These are phyloP conservation scores for Podarcis lilfordi DNA, from an alignment of 2,797 vertebrate species.

Conservation along the genomic window DNA sequence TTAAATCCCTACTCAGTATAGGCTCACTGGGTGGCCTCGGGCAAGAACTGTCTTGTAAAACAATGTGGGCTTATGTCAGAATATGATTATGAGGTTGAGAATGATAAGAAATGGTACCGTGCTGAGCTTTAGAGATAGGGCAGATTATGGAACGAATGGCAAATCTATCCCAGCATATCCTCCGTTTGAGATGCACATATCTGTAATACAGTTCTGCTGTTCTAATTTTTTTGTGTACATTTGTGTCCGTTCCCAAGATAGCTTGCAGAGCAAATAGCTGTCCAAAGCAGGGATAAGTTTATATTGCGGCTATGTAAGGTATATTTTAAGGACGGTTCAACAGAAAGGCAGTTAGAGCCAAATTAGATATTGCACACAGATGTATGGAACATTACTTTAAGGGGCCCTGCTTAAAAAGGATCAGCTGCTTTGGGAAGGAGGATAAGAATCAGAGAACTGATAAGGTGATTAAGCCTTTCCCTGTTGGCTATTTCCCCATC, in stretches of 20 bases:
- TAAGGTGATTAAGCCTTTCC: background rate
- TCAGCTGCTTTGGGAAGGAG: background rate
- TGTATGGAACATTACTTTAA: background rate
- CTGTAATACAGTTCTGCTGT: background rate
- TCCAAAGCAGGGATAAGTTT: background rate
- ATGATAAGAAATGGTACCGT: background rate
- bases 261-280: background rate
- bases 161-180: background rate
- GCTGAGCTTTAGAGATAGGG: background rate
- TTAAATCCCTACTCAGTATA: background rate
- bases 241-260: accelerated
- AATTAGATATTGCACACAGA: background rate
- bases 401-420: background rate
- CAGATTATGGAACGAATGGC: background rate
- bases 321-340: background rate
- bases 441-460: background rate
- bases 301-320: background rate
- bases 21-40: background rate
- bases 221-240: background rate
- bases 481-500: background rate
- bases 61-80: background rate
- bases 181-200: background rate
- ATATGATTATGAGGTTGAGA: background rate
- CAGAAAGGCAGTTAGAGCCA: background rate
- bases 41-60: background rate